Conservation (phyloP, 2,888 invertebrate species). For the Scaptomyza polygonia region DNA sequence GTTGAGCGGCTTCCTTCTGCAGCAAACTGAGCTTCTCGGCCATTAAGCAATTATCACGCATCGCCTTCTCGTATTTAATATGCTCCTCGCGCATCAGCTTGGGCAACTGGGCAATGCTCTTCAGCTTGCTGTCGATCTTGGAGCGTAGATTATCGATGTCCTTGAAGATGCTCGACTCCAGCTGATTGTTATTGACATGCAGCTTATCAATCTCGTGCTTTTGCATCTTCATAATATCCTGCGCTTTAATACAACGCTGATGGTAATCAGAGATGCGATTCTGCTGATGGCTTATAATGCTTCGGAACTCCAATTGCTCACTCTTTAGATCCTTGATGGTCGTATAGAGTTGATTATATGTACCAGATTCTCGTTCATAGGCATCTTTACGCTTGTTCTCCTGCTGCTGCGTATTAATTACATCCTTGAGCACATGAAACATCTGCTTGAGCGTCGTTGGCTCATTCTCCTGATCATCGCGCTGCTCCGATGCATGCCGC, state of each 20-base stretch:
- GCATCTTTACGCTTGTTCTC: slow-evolving; percentile 43
- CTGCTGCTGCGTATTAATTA: slow-evolving; percentile 61
- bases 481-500: slow-evolving; percentile 7
- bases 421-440: slow-evolving; percentile 68
- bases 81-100: slow-evolving; percentile 79
- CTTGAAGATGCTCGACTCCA: slow-evolving; percentile 79
- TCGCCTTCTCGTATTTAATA: slow-evolving; percentile 74
- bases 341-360: slow-evolving; percentile 61
- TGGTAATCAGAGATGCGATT: slow-evolving; percentile 80
- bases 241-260: slow-evolving; percentile 80
- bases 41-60: slow-evolving; percentile 77
- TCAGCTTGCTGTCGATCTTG: slow-evolving; percentile 80
- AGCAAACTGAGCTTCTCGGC: slow-evolving; percentile 72
- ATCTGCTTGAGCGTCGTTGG: slow-evolving; percentile 58
- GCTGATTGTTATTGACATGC: slow-evolving; percentile 75
- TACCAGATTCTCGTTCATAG: slow-evolving; percentile 25
- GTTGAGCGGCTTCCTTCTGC: slow-evolving; percentile 69
- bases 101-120: slow-evolving; percentile 79
- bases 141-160: slow-evolving; percentile 79
- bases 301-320: slow-evolving; percentile 81
- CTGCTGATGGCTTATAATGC: slow-evolving; percentile 81
- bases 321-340: slow-evolving; percentile 73
- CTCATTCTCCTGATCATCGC: slow-evolving; percentile 43
- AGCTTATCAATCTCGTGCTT: slow-evolving; percentile 82
- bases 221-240: slow-evolving; percentile 82